Evolutionary conservation across 2,797 vertebrate species (phyloP), one percentile per base, ranked within the genome.

Genomic region (Danio albolineatus): DNA sequence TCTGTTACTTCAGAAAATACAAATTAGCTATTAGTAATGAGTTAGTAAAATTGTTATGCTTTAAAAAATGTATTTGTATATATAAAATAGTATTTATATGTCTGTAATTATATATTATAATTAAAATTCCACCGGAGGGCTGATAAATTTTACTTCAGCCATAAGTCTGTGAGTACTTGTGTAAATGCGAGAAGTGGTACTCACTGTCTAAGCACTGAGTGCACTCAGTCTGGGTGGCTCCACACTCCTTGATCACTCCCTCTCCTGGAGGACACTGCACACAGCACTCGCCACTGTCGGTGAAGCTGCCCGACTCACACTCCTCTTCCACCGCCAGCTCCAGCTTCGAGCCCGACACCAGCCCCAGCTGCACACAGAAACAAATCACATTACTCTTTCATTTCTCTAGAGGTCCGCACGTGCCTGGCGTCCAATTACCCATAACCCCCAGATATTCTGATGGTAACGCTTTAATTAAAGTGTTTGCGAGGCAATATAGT

Each of bases 141-240:
- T 28, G 28, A 28, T 28, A 28, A n/a, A n/a, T n/a, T n/a, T n/a
- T n/a, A n/a, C n/a, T n/a, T n/a, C n/a, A n/a, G n/a, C n/a, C 82
- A 71, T 67, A 56, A 4, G 43, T 83, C 70, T 73, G 21, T 78
- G 80, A 54, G 41, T 61, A 13, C 38, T n/a, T 66, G 9, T 64
- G 21, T 16, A 21, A 51, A 21, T 46, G 10, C 48, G 12, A n/a
- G 60, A 28, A 3, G 6, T 36, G 80, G 51, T 85, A 98, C 97
- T 98, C 89, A 99, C 97, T 98, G 94, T 99, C 97, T 91, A 96
- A 88, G 90, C 97, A 99, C 86, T 95, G 95, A 81, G 93, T 81
- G 0, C 97, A 99, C 82, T 94, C 89, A 0, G 97, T 98, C 91
- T 98, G 96, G 73, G 93, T 92, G 62, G 73, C 87, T 39, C 94